Evolutionary conservation across 2,113 vertebrate species (phyloP).

Genomic region (Gobius niger): DNA sequence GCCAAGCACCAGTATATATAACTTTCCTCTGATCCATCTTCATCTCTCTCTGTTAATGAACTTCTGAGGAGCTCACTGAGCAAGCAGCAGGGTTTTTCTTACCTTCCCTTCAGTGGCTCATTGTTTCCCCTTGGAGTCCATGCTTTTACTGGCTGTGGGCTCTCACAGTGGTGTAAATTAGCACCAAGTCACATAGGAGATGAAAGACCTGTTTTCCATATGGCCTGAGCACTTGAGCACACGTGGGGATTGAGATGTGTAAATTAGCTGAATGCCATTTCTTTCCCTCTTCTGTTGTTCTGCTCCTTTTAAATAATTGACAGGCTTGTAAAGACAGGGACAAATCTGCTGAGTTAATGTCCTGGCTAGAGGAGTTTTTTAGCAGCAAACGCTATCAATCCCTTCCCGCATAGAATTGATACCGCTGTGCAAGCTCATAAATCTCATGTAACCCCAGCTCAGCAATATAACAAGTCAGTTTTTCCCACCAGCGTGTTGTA

Average conservation of each 20-base stretch:
- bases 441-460: constrained; percentile 66
- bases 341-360: constrained; percentile 73
- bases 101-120: constrained; percentile 19
- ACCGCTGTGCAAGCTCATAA: constrained; percentile 61
- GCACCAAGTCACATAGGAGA: constrained; percentile 45
- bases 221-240: constrained; percentile 61
- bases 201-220: constrained; percentile 64
- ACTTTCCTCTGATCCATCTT: neutral
- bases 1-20: neutral
- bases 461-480: constrained; percentile 58
- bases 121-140: constrained; percentile 46
- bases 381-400: constrained; percentile 64
- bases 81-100: constrained; percentile 31
- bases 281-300: constrained; percentile 70
- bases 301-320: constrained; percentile 76
- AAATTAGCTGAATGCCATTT: constrained; percentile 66
- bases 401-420: constrained; percentile 54
- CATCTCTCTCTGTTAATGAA: neutral
- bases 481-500: constrained; percentile 40
- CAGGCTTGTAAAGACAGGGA: constrained; percentile 71
- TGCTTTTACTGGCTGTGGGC: constrained; percentile 43
- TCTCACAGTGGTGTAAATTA: constrained; percentile 54
- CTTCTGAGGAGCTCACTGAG: neutral
- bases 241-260: constrained; percentile 66
- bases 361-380: constrained; percentile 63